A percentile compares a stretch with the other conserved stretches of the same genome.
Conservation (phyloP, 2,888 invertebrate species). For the Perdita meconis region DNA sequence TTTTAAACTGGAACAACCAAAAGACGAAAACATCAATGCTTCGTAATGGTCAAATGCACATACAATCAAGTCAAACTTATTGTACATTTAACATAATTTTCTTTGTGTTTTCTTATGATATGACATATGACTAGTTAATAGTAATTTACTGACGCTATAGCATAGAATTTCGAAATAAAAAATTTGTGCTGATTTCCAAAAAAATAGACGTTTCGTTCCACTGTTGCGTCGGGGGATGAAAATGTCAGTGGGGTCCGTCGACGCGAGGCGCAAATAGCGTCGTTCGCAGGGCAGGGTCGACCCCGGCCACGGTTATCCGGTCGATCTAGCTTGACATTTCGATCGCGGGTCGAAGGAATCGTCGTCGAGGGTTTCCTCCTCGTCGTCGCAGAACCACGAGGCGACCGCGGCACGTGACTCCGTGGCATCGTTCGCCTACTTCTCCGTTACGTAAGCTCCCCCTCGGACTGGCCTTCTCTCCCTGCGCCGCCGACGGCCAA, state of each 20-base stretch:
- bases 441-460: slow-evolving; percentile 59
- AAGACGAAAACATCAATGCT: no score
- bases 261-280: background rate
- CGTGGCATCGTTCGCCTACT: slow-evolving; percentile 59
- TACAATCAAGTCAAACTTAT: no score
- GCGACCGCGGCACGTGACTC: slow-evolving; percentile 59
- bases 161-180: no score
- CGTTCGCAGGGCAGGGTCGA: background rate
- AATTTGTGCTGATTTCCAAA: no score
- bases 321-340: slow-evolving; percentile 53
- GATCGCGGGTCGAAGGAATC: slow-evolving; percentile 18
- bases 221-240: no score
- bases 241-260: slow-evolving; percentile 18
- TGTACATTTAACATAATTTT: no score
- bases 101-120: no score
- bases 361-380: slow-evolving; percentile 13
- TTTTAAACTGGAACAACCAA: no score
- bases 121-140: no score
- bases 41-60: no score
- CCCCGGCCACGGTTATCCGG: slow-evolving; percentile 22
- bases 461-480: background rate
- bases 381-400: slow-evolving; percentile 25
- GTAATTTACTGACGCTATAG: no score
- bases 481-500: background rate
- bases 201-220: no score